These are phyloP conservation scores for Passerina amoena DNA, from an alignment of 2,113 vertebrate species.

Conservation along the genomic window DNA sequence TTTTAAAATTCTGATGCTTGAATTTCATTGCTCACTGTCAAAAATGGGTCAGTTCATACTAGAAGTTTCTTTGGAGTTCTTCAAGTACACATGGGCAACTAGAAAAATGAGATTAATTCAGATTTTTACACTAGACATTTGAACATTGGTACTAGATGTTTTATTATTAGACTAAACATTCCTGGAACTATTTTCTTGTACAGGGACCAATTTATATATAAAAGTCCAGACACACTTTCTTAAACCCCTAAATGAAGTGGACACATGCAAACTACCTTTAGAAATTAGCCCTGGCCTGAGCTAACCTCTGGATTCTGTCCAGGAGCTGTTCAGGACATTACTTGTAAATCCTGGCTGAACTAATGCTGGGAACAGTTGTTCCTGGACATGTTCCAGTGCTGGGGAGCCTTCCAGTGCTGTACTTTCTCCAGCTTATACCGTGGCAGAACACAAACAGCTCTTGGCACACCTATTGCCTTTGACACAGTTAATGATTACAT, in stretches of 20 bases:
- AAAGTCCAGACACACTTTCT: background rate
- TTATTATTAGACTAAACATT: background rate
- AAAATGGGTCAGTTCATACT: background rate
- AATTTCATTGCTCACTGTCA: background rate
- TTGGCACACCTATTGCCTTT: background rate
- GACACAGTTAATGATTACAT: conserved; percentile 31
- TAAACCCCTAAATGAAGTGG: background rate
- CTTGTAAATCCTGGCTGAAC: background rate
- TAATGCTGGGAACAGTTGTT: conserved; percentile 9
- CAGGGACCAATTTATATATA: background rate
- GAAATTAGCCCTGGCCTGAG: background rate
- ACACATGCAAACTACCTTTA: background rate
- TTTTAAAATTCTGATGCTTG: background rate
- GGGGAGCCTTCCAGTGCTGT: background rate
- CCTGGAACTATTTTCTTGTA: background rate
- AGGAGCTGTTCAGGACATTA: background rate
- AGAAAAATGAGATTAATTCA: background rate
- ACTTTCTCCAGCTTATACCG: background rate
- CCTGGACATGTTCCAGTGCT: background rate
- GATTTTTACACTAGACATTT: background rate
- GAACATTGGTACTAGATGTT: background rate
- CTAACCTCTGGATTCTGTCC: background rate
- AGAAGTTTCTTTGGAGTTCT: background rate
- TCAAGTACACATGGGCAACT: background rate
- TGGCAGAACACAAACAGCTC: background rate